Conservation (phyloP, 2,797 vertebrate species). For the Cuculus canorus region DNA sequence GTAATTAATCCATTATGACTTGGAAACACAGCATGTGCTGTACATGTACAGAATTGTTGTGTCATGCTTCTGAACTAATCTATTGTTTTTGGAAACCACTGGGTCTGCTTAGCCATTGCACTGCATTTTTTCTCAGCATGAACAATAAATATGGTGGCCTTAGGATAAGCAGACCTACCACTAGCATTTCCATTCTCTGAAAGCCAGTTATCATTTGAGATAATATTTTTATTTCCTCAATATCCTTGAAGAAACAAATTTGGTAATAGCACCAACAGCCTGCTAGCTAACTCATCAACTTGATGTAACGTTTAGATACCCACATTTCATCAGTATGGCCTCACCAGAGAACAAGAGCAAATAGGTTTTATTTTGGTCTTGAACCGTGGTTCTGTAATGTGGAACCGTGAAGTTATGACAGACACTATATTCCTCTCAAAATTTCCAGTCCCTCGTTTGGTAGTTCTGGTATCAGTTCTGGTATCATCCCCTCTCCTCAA, state of each 20-base stretch:
- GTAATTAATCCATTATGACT: conserved; percentile 36
- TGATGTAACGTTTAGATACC: not conserved
- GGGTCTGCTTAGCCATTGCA: not conserved
- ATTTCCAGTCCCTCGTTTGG: not conserved
- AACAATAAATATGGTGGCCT: not conserved
- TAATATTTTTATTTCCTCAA: not conserved
- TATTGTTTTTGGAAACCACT: conserved; percentile 55
- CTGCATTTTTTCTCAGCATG: conserved; percentile 17
- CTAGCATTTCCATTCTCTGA: not conserved
- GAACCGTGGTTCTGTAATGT: not conserved
- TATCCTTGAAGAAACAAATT: not conserved
- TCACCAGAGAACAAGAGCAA: not conserved
- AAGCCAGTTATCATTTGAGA: not conserved
- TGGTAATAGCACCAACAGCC: not conserved
- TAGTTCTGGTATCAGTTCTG: not conserved
- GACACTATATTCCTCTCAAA: not conserved
- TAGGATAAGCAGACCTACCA: not conserved
- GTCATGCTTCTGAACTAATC: conserved; percentile 22
- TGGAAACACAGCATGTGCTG: conserved; percentile 6
- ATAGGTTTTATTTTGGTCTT: not conserved
- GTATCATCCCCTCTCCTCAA: not conserved
- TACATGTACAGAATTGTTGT: not conserved
- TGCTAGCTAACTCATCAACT: not conserved
- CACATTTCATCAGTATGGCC: not conserved
- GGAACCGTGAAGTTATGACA: not conserved